Percentiles rank a stretch among this genome's conserved stretches.
Evolutionary conservation across 2,113 vertebrate species (phyloP).

Genomic region (Tetrao urogallus): DNA sequence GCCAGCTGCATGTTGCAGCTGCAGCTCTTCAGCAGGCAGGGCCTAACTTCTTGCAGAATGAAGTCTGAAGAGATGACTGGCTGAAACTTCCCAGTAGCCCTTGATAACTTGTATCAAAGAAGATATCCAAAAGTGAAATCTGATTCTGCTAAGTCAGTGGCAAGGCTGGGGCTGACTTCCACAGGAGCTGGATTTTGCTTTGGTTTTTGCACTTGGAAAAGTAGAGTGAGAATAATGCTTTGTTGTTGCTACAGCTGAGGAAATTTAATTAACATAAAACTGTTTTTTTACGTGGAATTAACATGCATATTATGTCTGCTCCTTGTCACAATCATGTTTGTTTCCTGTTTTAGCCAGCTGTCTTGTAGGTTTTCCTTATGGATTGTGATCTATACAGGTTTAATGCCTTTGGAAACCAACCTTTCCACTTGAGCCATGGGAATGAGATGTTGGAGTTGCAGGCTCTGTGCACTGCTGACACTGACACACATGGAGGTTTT

Average conservation of each 20-base stretch:
- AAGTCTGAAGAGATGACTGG: neutral
- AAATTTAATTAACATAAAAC: neutral
- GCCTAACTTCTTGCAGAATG: neutral
- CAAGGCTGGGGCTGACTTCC: neutral
- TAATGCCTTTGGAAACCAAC: neutral
- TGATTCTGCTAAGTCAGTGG: neutral
- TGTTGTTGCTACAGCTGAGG: neutral
- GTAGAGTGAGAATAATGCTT: neutral
- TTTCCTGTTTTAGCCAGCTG: neutral
- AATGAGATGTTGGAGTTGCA: neutral
- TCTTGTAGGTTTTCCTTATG: fast-evolving
- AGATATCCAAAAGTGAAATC: neutral
- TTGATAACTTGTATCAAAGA: neutral
- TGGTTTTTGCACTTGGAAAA: neutral
- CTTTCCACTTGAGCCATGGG: fast-evolving
- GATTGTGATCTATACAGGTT: neutral
- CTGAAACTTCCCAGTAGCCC: neutral
- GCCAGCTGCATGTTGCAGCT: neutral
- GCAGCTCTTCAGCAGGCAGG: neutral
- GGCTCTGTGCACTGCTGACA: fast-evolving
- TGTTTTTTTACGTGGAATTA: neutral
- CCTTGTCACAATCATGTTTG: neutral
- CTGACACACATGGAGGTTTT: neutral
- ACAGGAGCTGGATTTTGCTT: neutral
- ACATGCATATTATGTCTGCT: neutral